These are phyloP conservation scores for Protonemura montana DNA, from an alignment of 2,888 invertebrate genomes.

Conservation along the genomic window DNA sequence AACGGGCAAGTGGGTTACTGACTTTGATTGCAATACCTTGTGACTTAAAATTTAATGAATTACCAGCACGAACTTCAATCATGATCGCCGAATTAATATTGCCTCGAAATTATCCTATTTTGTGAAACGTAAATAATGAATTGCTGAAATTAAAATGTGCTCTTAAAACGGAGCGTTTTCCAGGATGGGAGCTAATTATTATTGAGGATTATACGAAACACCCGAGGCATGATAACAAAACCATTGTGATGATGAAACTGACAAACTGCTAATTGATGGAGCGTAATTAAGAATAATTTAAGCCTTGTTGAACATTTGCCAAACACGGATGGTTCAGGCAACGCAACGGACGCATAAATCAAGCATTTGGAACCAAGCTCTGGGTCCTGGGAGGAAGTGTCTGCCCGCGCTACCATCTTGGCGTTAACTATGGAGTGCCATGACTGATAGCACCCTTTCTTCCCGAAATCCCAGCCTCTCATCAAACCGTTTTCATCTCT, in stretches of 20 bases:
- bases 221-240: background rate
- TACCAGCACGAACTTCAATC: background rate
- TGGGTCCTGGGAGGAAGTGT: too few species aligned
- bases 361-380: background rate
- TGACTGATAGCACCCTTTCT: background rate
- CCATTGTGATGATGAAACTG: constrained; percentile 8
- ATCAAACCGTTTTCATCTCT: background rate
- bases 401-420: too few species aligned
- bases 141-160: background rate
- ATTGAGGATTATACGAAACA: background rate
- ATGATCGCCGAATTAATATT: background rate
- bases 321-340: background rate
- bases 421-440: background rate
- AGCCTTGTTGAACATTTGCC: constrained; percentile 14
- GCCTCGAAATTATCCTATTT: background rate
- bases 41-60: background rate
- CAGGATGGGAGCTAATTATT: background rate
- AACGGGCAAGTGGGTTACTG: constrained; percentile 5
- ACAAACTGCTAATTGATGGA: constrained; percentile 18
- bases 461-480: background rate
- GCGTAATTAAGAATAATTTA: constrained; percentile 21
- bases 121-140: constrained; percentile 8
- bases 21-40: background rate
- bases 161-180: background rate
- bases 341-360: background rate